These are phyloP conservation scores for Bombus huntii DNA, from an alignment of 1,140 invertebrate genomes.

Conservation along the genomic window DNA sequence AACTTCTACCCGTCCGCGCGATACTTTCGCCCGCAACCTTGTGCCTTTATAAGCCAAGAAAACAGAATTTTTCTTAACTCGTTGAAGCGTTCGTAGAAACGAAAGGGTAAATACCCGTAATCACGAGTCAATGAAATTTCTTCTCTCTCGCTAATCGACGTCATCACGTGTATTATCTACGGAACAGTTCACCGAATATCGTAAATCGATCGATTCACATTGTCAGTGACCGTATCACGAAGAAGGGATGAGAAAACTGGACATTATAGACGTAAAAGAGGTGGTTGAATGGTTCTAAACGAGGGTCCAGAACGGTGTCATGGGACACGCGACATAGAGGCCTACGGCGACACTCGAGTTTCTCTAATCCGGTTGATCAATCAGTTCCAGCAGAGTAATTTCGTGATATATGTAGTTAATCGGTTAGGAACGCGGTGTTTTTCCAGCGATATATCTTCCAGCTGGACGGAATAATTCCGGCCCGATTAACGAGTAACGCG, in stretches of 20 bases:
- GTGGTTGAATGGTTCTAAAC: no score
- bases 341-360: not conserved
- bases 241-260: not conserved
- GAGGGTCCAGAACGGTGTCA: not conserved
- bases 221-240: not conserved
- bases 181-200: slow-evolving; percentile 16
- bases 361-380: slow-evolving; percentile 27
- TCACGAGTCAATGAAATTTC: no score
- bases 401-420: slow-evolving; percentile 35
- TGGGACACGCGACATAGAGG: not conserved
- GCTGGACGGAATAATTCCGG: slow-evolving; percentile 27
- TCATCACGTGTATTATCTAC: not conserved
- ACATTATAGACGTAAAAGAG: not conserved
- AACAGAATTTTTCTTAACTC: no score
- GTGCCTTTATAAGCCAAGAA: no score
- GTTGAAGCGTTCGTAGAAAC: no score
- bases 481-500: slow-evolving; percentile 17
- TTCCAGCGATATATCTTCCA: slow-evolving; percentile 11
- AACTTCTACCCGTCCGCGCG: no score
- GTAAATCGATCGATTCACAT: not conserved
- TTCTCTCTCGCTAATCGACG: not conserved
- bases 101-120: no score
- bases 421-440: slow-evolving; percentile 37
- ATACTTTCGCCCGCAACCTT: no score
- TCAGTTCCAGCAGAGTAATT: slow-evolving; percentile 39